Evolutionary conservation across 2,113 vertebrate genomes (phyloP).

Genomic region (Grantiella picta): DNA sequence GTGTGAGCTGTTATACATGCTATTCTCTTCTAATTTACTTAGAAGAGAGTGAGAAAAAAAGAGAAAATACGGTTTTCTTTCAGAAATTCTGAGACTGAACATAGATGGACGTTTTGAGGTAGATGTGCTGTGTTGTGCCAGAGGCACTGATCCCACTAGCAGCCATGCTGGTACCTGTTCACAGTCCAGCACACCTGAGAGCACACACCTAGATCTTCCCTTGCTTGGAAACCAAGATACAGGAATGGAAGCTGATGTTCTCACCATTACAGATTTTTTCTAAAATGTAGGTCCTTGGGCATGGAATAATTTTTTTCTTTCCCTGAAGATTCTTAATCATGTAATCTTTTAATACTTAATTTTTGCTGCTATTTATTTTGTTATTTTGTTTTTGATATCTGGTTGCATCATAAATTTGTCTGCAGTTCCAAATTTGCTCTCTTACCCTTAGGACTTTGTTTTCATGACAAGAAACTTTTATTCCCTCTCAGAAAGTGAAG

Average conservation of each 20-base stretch:
- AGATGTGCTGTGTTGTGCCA: neutral
- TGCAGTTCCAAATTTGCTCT: neutral
- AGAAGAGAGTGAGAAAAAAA: neutral
- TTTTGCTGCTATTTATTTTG: neutral
- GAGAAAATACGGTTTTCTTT: neutral
- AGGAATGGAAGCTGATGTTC: neutral
- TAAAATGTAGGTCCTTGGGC: neutral
- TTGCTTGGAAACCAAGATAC: neutral
- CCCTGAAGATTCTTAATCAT: neutral
- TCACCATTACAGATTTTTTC: neutral
- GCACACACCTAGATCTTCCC: neutral
- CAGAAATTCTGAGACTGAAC: neutral
- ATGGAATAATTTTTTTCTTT: neutral
- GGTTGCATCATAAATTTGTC: neutral
- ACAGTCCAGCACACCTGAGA: fast-evolving
- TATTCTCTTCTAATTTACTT: neutral
- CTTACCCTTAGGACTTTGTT: neutral
- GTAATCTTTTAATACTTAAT: neutral
- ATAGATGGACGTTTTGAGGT: neutral
- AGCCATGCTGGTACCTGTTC: neutral
- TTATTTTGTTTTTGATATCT: neutral
- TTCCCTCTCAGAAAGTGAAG: neutral
- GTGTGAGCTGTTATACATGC: neutral
- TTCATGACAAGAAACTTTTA: neutral
- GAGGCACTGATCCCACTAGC: neutral